These are phyloP conservation scores for Lasioglossum lativentre DNA, from an alignment of 2,888 invertebrate species.

Conservation along the genomic window DNA sequence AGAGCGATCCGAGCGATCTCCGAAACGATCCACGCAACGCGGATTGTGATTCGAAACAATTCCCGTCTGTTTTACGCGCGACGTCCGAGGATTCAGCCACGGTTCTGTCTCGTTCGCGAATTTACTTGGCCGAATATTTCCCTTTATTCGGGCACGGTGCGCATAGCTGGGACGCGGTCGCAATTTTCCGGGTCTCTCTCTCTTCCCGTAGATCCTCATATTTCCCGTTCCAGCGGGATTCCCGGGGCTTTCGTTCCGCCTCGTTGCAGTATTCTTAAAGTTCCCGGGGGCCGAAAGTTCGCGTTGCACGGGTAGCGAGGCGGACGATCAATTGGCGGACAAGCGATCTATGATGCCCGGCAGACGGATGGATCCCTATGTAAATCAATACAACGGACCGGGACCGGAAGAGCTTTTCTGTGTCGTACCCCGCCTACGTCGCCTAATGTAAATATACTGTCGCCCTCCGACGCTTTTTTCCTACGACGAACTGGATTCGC, in stretches of 20 bases:
- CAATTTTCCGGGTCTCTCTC: not conserved
- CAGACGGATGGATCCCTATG: slow-evolving; percentile 27
- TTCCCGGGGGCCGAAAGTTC: not conserved
- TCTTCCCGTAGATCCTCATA: slow-evolving; percentile 25
- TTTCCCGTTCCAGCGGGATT: slow-evolving; percentile 22
- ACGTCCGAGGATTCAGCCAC: not conserved
- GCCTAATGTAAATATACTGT: slow-evolving; percentile 79
- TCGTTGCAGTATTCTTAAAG: slow-evolving; percentile 7
- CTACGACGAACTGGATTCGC: slow-evolving; percentile 31
- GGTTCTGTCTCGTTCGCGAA: slow-evolving; percentile 14
- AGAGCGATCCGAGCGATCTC: no score
- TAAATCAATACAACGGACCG: slow-evolving; percentile 48
- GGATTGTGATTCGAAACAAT: not conserved
- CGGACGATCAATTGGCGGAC: not conserved
- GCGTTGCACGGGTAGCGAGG: not conserved
- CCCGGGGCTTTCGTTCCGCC: slow-evolving; percentile 12
- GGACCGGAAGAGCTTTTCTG: slow-evolving; percentile 73
- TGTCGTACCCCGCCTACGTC: slow-evolving; percentile 67
- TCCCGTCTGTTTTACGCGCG: not conserved
- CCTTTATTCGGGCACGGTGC: not conserved
- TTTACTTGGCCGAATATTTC: slow-evolving; percentile 34
- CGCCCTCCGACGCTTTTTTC: slow-evolving; percentile 52
- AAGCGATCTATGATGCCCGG: slow-evolving; percentile 18
- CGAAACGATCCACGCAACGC: no score
- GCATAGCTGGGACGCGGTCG: not conserved